Conservation (phyloP, 2,888 invertebrate species). For the Netelia melanura region DNA sequence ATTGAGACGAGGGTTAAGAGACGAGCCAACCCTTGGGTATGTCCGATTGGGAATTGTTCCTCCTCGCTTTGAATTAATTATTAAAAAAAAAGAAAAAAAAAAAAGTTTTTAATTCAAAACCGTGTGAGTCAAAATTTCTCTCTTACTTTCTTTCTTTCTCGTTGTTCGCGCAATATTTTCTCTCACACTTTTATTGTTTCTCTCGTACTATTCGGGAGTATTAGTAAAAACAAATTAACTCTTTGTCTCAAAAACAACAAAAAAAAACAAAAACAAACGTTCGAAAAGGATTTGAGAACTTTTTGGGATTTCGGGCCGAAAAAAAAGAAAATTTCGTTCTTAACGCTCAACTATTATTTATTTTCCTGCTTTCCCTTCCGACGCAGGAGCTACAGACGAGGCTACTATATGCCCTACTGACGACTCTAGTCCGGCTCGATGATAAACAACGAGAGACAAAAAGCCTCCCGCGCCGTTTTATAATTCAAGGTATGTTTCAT, state of each 20-base stretch:
- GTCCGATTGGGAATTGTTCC: slow-evolving; percentile 49
- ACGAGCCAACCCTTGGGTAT: slow-evolving; percentile 32
- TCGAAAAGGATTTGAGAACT: slow-evolving; percentile 63
- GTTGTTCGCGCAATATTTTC: slow-evolving; percentile 17
- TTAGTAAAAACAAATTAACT: neutral
- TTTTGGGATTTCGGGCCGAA: slow-evolving; percentile 51
- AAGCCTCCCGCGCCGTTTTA: slow-evolving; percentile 67
- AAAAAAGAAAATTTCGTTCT: slow-evolving; percentile 64
- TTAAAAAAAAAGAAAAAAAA: slow-evolving; percentile 5
- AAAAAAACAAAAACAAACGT: slow-evolving; percentile 52
- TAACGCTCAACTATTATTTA: slow-evolving; percentile 69
- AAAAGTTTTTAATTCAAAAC: neutral
- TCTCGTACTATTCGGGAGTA: slow-evolving; percentile 1
- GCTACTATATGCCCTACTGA: slow-evolving; percentile 90
- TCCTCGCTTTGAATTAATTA: slow-evolving; percentile 18
- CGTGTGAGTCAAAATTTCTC: neutral
- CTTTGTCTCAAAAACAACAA: slow-evolving; percentile 11
- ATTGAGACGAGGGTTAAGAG: slow-evolving; percentile 8
- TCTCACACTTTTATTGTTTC: slow-evolving; percentile 1
- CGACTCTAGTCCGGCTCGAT: slow-evolving; percentile 77
- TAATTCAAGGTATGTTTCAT: slow-evolving; percentile 66
- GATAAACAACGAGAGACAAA: slow-evolving; percentile 52
- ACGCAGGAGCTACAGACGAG: slow-evolving; percentile 89
- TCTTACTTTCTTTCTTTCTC: slow-evolving; percentile 25
- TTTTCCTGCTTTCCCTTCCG: slow-evolving; percentile 71